Conservation (phyloP, 1,140 invertebrate species). For the Oncopeltus fasciatus region DNA sequence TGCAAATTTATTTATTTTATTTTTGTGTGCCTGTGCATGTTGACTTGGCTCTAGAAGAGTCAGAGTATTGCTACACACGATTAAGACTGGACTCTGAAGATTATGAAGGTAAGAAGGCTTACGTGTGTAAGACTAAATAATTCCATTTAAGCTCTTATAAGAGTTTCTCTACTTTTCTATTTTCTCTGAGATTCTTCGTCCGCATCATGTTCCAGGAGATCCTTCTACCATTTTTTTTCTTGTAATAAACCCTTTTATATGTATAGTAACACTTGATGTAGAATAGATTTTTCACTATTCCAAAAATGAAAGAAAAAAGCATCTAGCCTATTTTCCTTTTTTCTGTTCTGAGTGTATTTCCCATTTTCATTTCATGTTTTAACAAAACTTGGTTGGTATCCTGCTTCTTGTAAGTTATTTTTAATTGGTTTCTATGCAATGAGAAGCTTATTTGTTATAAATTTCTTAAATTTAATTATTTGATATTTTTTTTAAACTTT, state of each 20-base stretch:
- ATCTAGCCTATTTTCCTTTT: no score
- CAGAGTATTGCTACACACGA: conserved; percentile 24
- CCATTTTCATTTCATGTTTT: not conserved
- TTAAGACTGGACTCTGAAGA: conserved; percentile 25
- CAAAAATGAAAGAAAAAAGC: no score
- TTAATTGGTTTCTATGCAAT: not conserved
- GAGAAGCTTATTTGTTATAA: not conserved
- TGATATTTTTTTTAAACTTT: not conserved
- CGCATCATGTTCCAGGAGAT: no score
- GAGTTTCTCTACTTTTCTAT: no score
- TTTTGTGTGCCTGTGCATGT: conserved; percentile 22
- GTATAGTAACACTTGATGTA: no score
- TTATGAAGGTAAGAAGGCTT: conserved; percentile 24
- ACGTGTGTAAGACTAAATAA: no score
- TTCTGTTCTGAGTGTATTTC: no score
- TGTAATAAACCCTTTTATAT: no score
- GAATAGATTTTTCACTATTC: no score
- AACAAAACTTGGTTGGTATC: not conserved
- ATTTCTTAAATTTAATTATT: not conserved
- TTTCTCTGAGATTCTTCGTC: no score
- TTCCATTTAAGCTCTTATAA: no score
- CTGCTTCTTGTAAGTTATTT: not conserved
- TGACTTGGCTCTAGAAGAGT: conserved; percentile 24
- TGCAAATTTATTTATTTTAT: conserved; percentile 6
- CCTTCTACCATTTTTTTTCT: no score